Conservation (phyloP, 2,113 vertebrate species). For the cattle (Bos taurus) region ARS-UCD2.0 NC_037333.1:11394001-11394500, state of each 20-base stretch:
- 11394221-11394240: background rate
- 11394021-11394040: background rate
- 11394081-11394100: background rate
- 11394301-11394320: background rate
- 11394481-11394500: conserved; percentile 11
- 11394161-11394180: background rate
- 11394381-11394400: background rate
- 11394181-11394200: background rate
- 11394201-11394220: background rate
- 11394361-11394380: background rate
- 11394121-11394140: background rate
- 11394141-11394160: background rate
- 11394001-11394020: background rate
- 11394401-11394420: background rate
- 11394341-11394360: background rate
- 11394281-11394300: background rate
- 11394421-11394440: background rate
- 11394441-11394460: background rate
- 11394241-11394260: background rate
- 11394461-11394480: background rate
- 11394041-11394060: background rate
- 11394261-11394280: background rate
- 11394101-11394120: background rate
- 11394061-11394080: conserved; percentile 17
- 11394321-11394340: background rate